Base-by-base conservation (phyloP, 1,140 invertebrate species). In the Drosophila rhopaloa region DNA sequence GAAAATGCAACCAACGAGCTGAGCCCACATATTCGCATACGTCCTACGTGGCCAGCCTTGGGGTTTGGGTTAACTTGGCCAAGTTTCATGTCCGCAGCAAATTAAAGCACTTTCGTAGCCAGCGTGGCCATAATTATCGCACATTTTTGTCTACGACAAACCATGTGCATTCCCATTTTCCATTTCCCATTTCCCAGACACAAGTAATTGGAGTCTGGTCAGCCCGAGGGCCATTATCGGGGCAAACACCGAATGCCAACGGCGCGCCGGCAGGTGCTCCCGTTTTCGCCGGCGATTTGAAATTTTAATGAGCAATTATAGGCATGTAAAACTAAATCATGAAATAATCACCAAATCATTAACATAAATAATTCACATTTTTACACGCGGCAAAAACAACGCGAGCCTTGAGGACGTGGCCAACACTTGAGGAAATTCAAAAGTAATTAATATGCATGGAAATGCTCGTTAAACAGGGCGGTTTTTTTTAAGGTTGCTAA, bases 241-340 rank as follows among this genome's bases (percentile, higher is more conserved):
- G 24, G 16, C 70, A 61, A 74, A 43, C 32, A 6, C 14, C 48
- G 35, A 63, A 9, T 43, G 38, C 38, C 71, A 37, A 13, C 40
- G 37, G n/a, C 37, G 32, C 19, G 19, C 38, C 10, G 48, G 35
- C 63, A 56, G 67, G 44, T 68, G 62, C 60, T 59, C 35, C 54
- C 55, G 46, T 58, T 83, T 74, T 68, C 61, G 19, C 41, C 37
- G 38, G 8, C 19, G 19, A 63, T 37, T 76, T 85, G 65, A 68
- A 85, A 86, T 72, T 85, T 86, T 68, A 85, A 85, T 88, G 82
- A 76, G 70, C 79, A 73, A 80, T 88, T 88, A 81, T 40, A 65
- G 73, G 62, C 77, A 74, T 82, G 68, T 82, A 78, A 59, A 80
- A 85, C 67, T 73, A 62, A 77, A 71, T 76, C 66, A 62, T 67